Evolutionary conservation across 1,140 invertebrate species (phyloP), one percentile per base, ranked within the genome.

Genomic region (Eufriesea mexicana): DNA sequence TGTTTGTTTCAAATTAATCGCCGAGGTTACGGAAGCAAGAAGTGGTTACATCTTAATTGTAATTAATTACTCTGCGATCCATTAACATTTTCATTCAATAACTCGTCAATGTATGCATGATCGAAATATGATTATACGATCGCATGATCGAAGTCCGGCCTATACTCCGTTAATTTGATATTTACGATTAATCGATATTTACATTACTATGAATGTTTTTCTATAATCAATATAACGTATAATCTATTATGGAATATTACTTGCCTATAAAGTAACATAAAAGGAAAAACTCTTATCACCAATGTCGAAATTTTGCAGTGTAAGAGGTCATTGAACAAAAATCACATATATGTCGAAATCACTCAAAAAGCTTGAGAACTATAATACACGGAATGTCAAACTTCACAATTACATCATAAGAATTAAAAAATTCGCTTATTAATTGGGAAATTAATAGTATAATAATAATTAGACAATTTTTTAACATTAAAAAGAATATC

Each of bases 71-170:
- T n/a, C n/a, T n/a, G n/a, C n/a, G n/a, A n/a, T n/a, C n/a, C n/a
- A n/a, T n/a, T n/a, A n/a, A n/a, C n/a, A n/a, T n/a, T n/a, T n/a
- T 59, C 57, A 12, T 59, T 14, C 0, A 25, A 6, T 25, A 12
- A 16, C 25, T n/a, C 57, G 6, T 8, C 0, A 0, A 7, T 20
- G 8, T 62, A 5, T 20, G 18, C 28, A 6, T 0, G 28, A 35
- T 9, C 25, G 25, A 64, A 10, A 18, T 4, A 4, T n/a, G n/a
- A 20, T 23, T 45, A 23, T 8, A 5, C 12, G 10, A 20, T 20
- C 12, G 23, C 18, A n/a, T 8, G 12, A 42, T 6, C 14, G 42
- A 20, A 0, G 23, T n/a, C 23, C 23, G 18, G n/a, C 23, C 6
- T 6, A 23, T 57, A 23, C 23, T 23, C 0, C 23, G 7, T n/a